phyloP scores from a whole-genome alignment of 1,140 invertebrate species.

The Bombus sylvicola region DNA sequence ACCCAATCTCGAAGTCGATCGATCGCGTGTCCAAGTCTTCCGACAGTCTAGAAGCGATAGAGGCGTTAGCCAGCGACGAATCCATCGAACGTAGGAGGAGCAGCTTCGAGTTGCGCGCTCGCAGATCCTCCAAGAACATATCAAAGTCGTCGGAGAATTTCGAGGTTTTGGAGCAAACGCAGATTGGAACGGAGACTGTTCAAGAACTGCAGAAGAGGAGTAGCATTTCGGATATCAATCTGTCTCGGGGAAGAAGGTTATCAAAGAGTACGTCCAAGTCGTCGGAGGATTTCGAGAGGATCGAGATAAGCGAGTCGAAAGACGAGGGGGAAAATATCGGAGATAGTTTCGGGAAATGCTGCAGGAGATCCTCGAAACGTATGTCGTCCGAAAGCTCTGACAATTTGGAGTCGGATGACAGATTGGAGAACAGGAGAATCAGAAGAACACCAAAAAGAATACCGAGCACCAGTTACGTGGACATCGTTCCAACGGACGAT shows the following conservation, averaged over 20 bases:
- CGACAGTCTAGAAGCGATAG: constrained; percentile 76
- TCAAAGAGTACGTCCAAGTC: constrained; percentile 71
- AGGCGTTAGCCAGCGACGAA: constrained; percentile 72
- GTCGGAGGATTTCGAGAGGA: constrained; percentile 74
- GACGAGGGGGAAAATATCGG: constrained; percentile 34
- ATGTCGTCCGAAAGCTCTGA: constrained; percentile 79
- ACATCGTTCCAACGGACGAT: constrained; percentile 59
- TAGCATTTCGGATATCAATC: constrained; percentile 78
- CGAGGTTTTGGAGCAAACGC: constrained; percentile 65
- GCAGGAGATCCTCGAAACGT: constrained; percentile 59
- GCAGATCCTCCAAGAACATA: constrained; percentile 69
- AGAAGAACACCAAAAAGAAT: constrained; percentile 72
- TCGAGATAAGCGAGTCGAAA: constrained; percentile 60
- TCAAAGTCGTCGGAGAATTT: constrained; percentile 81
- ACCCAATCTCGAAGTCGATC: constrained; percentile 70
- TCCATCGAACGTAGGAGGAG: constrained; percentile 76
- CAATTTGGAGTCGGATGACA: constrained; percentile 75
- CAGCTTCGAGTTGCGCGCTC: constrained; percentile 72
- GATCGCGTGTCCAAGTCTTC: constrained; percentile 76
- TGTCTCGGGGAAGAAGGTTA: constrained; percentile 64
- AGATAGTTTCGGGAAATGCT: constrained; percentile 29
- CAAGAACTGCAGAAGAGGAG: constrained; percentile 73
- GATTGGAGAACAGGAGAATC: constrained; percentile 67
- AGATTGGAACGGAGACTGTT: constrained; percentile 11
- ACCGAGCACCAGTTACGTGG: constrained; percentile 71